Evolutionary conservation across 2,113 vertebrate species (phyloP), one percentile per base, ranked within the genome.

Genomic region (Telmatochromis brichardi): DNA sequence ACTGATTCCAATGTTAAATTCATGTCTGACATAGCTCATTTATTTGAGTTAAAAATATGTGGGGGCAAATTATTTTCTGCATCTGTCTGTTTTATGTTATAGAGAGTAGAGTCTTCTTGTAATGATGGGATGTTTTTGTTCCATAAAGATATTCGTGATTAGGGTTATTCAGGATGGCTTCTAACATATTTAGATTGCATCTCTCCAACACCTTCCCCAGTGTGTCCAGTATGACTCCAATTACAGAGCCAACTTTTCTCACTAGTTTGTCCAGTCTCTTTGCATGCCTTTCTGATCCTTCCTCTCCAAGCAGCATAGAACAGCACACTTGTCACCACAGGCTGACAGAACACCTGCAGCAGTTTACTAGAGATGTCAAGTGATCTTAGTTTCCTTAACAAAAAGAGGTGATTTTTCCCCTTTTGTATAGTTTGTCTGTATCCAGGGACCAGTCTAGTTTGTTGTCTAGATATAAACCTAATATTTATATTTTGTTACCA

Each of bases 381-480:
- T 31, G 26, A 60, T 60, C 8, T 60, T 60, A 31, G 26, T 17
- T 0, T 60, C 8, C 57, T 60, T 60, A 60, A 31, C 8, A 60
- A 60, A 60, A 60, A 60, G 26, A 60, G 26, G 57, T 17, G 57
- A 31, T 60, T 60, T 31, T 58, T 3, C 14, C 57, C 26, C 26
- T 2, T 60, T 60, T 31, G 57, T 31, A 17, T 60, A 31, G 57
- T 31, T 60, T 60, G 57, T 60, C 57, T 60, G 26, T 60, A 31
- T 60, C 14, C 26, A 60, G 57, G 57, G 26, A 31, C 5, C 26
- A 31, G 57, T 60, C 26, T 17, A 60, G 3, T 60, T 31, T 60
- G 57, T 17, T 60, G 26, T 31, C 57, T 60, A 0, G 26, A 0
- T 9, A 58, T 0, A 31, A 31, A 58, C 14, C 26, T 60, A 60